These are phyloP conservation scores for Eurystomus gularis DNA, from an alignment of 2,113 vertebrate species.

Conservation along the genomic window DNA sequence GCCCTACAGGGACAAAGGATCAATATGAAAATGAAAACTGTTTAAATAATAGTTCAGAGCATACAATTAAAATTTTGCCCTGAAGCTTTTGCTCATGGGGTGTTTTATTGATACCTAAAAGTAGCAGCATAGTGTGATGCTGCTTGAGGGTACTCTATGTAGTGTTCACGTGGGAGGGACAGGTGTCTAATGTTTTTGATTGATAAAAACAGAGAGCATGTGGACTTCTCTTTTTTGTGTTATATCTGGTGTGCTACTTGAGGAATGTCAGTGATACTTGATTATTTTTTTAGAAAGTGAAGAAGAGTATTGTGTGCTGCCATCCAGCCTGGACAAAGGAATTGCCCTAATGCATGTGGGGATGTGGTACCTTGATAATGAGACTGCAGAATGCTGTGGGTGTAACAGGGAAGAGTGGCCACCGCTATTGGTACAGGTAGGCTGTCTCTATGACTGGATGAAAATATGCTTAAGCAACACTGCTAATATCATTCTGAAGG, in stretches of 20 bases:
- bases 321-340: background rate
- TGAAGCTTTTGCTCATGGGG: background rate
- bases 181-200: background rate
- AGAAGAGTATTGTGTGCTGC: background rate
- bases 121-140: background rate
- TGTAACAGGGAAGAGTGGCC: background rate
- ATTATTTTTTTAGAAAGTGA: background rate
- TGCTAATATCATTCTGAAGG: background rate
- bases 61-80: background rate
- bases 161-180: background rate
- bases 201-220: background rate
- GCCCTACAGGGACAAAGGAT: background rate
- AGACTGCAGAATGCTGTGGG: background rate
- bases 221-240: background rate
- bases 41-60: background rate
- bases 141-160: background rate
- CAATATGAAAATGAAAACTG: background rate
- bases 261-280: background rate
- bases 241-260: background rate
- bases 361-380: background rate
- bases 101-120: background rate
- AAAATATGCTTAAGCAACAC: background rate
- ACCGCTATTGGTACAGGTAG: background rate
- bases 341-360: background rate
- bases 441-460: background rate